Conservation (phyloP, 1,140 invertebrate species). For the Eufriesea mexicana region DNA sequence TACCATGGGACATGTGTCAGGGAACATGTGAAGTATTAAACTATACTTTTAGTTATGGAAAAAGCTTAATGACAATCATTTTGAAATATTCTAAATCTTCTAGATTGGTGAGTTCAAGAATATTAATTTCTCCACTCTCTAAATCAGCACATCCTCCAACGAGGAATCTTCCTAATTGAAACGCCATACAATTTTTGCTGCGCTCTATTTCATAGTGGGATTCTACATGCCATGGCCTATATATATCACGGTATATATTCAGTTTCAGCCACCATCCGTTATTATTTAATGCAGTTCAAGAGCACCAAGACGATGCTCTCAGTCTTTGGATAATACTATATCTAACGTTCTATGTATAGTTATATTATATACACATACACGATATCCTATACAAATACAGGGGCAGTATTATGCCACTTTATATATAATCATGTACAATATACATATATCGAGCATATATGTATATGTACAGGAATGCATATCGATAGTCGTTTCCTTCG, state of each 20-base stretch:
- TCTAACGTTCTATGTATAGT: slow-evolving; percentile 35
- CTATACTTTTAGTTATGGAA: too few species aligned
- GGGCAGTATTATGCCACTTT: slow-evolving; percentile 1
- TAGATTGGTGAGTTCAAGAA: too few species aligned
- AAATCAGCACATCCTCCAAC: not conserved
- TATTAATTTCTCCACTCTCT: too few species aligned
- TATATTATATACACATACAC: slow-evolving; percentile 32
- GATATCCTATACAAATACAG: slow-evolving; percentile 35
- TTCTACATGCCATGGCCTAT: not conserved
- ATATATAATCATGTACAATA: slow-evolving; percentile 17
- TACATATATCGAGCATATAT: slow-evolving; percentile 15
- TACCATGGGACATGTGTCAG: too few species aligned
- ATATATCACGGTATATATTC: not conserved
- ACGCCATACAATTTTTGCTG: not conserved
- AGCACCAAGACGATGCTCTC: slow-evolving; percentile 24
- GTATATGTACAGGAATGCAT: slow-evolving; percentile 25
- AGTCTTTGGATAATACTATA: slow-evolving; percentile 45
- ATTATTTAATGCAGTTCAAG: slow-evolving; percentile 31
- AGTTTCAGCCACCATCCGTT: not conserved
- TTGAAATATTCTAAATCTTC: too few species aligned
- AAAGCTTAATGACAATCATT: too few species aligned
- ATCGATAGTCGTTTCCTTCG: not conserved
- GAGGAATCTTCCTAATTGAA: not conserved
- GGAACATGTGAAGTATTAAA: too few species aligned
- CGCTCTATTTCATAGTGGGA: not conserved